Conservation (phyloP, 2,113 vertebrate genomes). For the Capreolus pygargus region DNA sequence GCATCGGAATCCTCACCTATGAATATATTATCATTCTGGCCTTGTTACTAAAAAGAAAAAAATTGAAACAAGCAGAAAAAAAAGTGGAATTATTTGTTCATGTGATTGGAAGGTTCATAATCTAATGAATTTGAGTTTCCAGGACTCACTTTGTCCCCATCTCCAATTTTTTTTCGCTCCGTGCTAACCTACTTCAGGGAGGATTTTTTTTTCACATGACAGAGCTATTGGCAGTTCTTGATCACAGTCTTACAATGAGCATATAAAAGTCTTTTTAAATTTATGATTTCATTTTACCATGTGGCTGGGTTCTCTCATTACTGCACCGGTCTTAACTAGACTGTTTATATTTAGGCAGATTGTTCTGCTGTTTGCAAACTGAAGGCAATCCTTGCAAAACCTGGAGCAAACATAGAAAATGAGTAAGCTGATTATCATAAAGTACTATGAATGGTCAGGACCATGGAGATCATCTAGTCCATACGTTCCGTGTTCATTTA, state of each 20-base stretch:
- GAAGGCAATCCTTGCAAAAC: not conserved
- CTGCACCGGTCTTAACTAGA: not conserved
- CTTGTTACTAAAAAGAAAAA: not conserved
- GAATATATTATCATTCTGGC: not conserved
- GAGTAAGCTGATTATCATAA: not conserved
- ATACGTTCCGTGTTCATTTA: not conserved
- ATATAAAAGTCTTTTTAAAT: not conserved
- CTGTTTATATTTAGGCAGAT: not conserved
- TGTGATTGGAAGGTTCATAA: not conserved
- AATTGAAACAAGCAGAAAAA: not conserved
- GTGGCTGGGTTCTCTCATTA: not conserved
- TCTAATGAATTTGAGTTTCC: not conserved
- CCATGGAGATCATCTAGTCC: not conserved
- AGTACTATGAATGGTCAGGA: not conserved
- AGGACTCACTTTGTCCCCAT: not conserved
- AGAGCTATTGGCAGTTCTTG: not conserved
- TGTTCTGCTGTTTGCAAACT: not conserved
- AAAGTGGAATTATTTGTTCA: not conserved
- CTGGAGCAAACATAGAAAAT: not conserved
- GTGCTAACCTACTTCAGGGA: not conserved
- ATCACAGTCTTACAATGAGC: not conserved
- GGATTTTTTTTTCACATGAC: not conserved
- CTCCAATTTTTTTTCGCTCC: not conserved
- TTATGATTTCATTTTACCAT: not conserved
- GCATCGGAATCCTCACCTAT: not conserved